Evolutionary conservation across 2,888 invertebrate species (phyloP).

Genomic region (Brachylomia viminalis): DNA sequence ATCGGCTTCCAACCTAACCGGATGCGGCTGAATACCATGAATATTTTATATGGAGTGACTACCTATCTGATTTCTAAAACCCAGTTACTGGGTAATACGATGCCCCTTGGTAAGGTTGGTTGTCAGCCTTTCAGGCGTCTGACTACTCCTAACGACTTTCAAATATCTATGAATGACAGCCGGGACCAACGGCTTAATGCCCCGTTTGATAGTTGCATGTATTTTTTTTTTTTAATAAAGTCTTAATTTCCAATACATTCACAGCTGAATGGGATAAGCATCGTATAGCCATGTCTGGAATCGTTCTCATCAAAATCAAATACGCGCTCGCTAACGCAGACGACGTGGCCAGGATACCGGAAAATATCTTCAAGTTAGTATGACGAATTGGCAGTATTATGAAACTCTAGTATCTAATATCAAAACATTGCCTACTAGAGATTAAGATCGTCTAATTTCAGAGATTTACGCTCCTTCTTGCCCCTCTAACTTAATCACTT

Average conservation of each 20-base stretch:
- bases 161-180: too few species aligned
- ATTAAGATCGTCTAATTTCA: not conserved
- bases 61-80: too few species aligned
- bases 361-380: conserved; percentile 70
- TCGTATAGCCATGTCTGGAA: conserved; percentile 76
- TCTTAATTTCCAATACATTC: not conserved
- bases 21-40: too few species aligned
- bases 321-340: conserved; percentile 52
- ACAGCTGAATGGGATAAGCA: conserved; percentile 36
- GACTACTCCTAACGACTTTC: too few species aligned
- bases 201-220: not conserved
- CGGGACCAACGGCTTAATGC: too few species aligned
- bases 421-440: not conserved
- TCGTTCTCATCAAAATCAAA: conserved; percentile 74
- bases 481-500: too few species aligned
- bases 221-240: not conserved
- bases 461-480: too few species aligned
- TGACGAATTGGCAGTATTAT: not conserved
- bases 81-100: too few species aligned
- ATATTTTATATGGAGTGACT: too few species aligned
- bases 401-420: not conserved
- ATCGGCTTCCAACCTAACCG: too few species aligned
- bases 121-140: too few species aligned
- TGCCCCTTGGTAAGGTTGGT: too few species aligned
- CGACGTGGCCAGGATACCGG: conserved; percentile 30